phyloP scores from a whole-genome alignment of 2,113 vertebrate species.

The Crotalus viridis region DNA sequence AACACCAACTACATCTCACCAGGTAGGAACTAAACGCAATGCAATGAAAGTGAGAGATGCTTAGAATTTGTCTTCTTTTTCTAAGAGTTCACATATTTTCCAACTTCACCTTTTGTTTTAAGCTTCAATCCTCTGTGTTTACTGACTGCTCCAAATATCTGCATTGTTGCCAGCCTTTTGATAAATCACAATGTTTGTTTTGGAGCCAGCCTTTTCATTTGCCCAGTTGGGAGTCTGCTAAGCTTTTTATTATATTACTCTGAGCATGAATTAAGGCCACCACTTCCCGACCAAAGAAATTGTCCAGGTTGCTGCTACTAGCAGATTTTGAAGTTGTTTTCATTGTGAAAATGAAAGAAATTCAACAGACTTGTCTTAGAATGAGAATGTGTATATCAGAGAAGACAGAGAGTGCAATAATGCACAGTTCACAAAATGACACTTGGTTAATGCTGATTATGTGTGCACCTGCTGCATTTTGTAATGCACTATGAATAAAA shows the following conservation, averaged over 20 bases:
- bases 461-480: not conserved
- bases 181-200: accelerated
- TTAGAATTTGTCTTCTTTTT: not conserved
- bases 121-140: not conserved
- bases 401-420: not conserved
- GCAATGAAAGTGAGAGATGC: not conserved
- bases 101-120: not conserved
- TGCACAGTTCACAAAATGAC: not conserved
- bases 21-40: not conserved
- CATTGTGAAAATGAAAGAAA: not conserved
- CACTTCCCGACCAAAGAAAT: not conserved
- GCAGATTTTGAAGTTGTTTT: not conserved
- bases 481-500: not conserved
- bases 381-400: not conserved
- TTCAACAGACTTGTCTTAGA: not conserved
- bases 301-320: not conserved
- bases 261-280: conserved; percentile 9
- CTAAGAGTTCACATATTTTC: not conserved
- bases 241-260: not conserved
- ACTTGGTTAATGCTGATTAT: not conserved
- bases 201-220: not conserved
- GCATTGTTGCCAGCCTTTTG: not conserved
- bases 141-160: not conserved
- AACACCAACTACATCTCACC: not conserved
- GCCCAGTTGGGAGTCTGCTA: not conserved